These are phyloP conservation scores for Geotrupes spiniger DNA, from an alignment of 2,888 invertebrate genomes.

Conservation along the genomic window DNA sequence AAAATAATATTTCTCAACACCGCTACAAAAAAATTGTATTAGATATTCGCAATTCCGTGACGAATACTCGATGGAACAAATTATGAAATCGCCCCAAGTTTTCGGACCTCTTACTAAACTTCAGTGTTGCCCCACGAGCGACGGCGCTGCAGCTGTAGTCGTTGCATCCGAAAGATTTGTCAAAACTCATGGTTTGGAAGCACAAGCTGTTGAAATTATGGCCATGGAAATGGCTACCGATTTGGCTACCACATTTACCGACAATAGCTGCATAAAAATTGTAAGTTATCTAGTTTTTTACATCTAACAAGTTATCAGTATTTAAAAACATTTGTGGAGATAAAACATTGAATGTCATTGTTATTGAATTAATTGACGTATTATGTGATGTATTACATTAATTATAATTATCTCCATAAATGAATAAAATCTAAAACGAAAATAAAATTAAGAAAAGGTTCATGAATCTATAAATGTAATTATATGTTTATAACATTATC, in stretches of 20 bases:
- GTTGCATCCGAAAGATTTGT: constrained; percentile 92
- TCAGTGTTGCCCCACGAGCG: constrained; percentile 98
- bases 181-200: constrained; percentile 72
- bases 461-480: too few relatives aligned
- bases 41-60: constrained; percentile 91
- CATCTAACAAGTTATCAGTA: too few relatives aligned
- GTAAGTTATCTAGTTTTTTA: constrained; percentile 44
- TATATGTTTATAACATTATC: constrained; percentile 11
- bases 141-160: constrained; percentile 94
- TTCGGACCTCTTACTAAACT: constrained; percentile 92
- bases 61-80: constrained; percentile 87
- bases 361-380: too few relatives aligned
- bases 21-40: constrained; percentile 17
- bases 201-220: constrained; percentile 90
- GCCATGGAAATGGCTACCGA: constrained; percentile 98
- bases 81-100: constrained; percentile 82
- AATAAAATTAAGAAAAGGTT: too few relatives aligned
- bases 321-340: too few relatives aligned
- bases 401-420: too few relatives aligned
- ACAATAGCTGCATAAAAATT: constrained; percentile 76
- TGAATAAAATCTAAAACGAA: too few relatives aligned
- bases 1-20: constrained; percentile 11
- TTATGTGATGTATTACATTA: too few relatives aligned
- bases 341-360: too few relatives aligned
- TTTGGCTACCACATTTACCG: constrained; percentile 77